Evolutionary conservation across 2,888 invertebrate genomes (phyloP).

Genomic region (Melanotus villosus): DNA sequence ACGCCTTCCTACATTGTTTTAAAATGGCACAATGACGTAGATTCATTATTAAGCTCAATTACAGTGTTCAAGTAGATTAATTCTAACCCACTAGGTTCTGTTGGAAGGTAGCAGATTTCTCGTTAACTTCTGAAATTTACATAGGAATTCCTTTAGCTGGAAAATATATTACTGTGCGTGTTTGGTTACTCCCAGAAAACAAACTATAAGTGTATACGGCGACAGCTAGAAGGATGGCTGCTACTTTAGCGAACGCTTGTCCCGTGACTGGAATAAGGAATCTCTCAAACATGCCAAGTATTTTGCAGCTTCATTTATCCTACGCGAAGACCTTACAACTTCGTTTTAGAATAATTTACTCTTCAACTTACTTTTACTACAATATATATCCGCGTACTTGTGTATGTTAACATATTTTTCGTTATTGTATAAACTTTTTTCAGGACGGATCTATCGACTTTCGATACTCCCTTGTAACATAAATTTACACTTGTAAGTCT

Average conservation of each 20-base stretch:
- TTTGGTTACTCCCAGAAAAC: constrained; percentile 46
- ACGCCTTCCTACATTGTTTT: background rate
- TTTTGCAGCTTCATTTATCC: constrained; percentile 52
- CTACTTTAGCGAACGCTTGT: constrained; percentile 52
- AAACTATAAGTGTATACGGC: constrained; percentile 47
- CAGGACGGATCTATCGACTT: background rate
- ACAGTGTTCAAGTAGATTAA: constrained; percentile 22
- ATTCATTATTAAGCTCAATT: background rate
- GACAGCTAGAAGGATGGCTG: constrained; percentile 56
- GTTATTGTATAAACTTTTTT: too few species aligned
- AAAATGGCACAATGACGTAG: constrained; percentile 13
- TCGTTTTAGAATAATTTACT: constrained; percentile 31
- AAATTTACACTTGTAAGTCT: constrained; percentile 8
- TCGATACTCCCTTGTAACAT: background rate
- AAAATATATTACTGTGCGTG: constrained; percentile 45
- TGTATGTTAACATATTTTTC: too few species aligned
- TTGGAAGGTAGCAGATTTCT: constrained; percentile 36
- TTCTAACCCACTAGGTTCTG: background rate
- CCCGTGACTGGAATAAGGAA: constrained; percentile 57
- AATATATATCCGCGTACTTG: too few species aligned
- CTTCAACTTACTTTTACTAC: background rate
- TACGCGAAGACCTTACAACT: constrained; percentile 29
- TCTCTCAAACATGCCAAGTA: constrained; percentile 56
- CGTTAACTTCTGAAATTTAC: constrained; percentile 44
- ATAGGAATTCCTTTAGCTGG: constrained; percentile 42